A percentile compares a stretch with the other conserved stretches of the same genome.
Conservation (phyloP, 2,888 invertebrate genomes). For the Xanthorhoe spadicearia region DNA sequence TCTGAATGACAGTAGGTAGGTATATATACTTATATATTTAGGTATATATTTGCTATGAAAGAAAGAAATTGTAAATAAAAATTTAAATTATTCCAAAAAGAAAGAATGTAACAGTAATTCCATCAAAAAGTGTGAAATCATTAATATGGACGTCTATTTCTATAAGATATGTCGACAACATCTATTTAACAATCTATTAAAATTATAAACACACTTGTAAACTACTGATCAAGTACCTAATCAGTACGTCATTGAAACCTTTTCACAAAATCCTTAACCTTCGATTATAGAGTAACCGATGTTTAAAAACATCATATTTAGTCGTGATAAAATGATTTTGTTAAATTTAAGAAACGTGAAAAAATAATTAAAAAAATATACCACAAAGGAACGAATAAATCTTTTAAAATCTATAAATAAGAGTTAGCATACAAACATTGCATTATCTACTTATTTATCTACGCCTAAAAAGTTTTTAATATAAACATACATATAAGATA, state of each 20-base stretch:
- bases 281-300: not conserved
- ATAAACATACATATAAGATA: constrained; percentile 29
- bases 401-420: constrained; percentile 34
- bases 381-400: constrained; percentile 39
- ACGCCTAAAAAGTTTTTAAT: constrained; percentile 38
- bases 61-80: too few species aligned
- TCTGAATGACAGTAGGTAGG: too few species aligned
- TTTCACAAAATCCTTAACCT: constrained; percentile 3
- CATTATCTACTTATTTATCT: constrained; percentile 40
- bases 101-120: constrained; percentile 10
- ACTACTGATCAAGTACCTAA: constrained; percentile 35
- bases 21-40: too few species aligned
- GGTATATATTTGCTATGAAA: too few species aligned
- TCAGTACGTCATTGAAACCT: constrained; percentile 32
- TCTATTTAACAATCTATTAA: constrained; percentile 50
- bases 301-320: not conserved
- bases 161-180: constrained; percentile 54
- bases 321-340: constrained; percentile 1
- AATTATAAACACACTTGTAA: constrained; percentile 55
- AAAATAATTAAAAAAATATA: constrained; percentile 41
- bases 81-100: not conserved
- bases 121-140: constrained; percentile 31
- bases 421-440: constrained; percentile 33
- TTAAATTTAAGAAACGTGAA: constrained; percentile 31
- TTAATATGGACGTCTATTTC: constrained; percentile 50